Evolutionary conservation across 1,140 invertebrate genomes (phyloP).

Genomic region (Choristoneura fumiferana): DNA sequence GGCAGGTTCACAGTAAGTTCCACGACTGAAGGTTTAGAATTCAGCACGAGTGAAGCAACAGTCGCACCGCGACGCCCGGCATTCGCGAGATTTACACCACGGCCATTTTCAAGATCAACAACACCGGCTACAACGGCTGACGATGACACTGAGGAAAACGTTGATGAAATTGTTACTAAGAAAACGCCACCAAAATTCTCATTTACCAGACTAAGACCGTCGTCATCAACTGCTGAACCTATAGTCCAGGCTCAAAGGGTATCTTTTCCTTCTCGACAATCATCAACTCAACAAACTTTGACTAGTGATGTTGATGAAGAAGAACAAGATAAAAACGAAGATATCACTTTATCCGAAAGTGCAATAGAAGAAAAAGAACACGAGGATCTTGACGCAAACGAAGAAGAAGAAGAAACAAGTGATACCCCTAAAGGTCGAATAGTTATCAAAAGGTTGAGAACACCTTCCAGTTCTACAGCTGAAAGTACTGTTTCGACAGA

Average conservation of each 20-base stretch:
- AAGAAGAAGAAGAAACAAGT: slow-evolving; percentile 30
- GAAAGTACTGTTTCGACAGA: slow-evolving; percentile 43
- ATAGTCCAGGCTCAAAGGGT: slow-evolving; percentile 50
- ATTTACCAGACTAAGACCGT: slow-evolving; percentile 44
- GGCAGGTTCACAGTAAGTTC: slow-evolving; percentile 47
- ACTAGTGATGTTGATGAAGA: slow-evolving; percentile 46
- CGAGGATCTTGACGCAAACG: slow-evolving; percentile 37
- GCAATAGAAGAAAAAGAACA: slow-evolving; percentile 79
- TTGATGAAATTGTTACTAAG: slow-evolving; percentile 28
- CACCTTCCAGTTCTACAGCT: slow-evolving; percentile 34
- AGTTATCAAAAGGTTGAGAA: slow-evolving; percentile 52
- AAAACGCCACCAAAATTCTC: slow-evolving; percentile 45
- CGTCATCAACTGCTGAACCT: slow-evolving; percentile 25
- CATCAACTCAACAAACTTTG: slow-evolving; percentile 31
- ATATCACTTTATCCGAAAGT: slow-evolving; percentile 79
- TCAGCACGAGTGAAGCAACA: slow-evolving; percentile 34
- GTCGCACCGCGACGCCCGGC: slow-evolving; percentile 48
- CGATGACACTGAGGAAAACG: slow-evolving; percentile 31
- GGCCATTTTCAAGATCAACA: slow-evolving; percentile 56
- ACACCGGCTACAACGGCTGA: slow-evolving; percentile 26
- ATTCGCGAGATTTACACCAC: slow-evolving; percentile 65
- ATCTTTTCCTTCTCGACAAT: slow-evolving; percentile 48
- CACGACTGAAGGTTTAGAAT: slow-evolving; percentile 41
- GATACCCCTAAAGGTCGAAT: slow-evolving; percentile 43
- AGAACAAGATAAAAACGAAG: slow-evolving; percentile 75